Evolutionary conservation across 2,113 vertebrate genomes (phyloP).

Genomic region (Esox niger): DNA sequence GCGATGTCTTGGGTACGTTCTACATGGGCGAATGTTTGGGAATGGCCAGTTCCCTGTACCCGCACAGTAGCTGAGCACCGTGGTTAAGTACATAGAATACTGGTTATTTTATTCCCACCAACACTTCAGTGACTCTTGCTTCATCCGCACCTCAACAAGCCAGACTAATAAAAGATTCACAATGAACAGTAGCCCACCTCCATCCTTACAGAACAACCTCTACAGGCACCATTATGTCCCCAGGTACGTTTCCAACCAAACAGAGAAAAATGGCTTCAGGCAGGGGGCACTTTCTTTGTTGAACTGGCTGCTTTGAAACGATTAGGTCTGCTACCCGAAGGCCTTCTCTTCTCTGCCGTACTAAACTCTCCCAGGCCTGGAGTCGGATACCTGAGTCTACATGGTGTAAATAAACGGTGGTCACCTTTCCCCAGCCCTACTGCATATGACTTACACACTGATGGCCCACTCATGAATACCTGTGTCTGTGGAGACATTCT

Average conservation of each 20-base stretch:
- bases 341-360: neutral
- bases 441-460: slow-evolving; percentile 30
- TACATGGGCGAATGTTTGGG: too few species aligned
- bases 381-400: neutral
- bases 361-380: neutral
- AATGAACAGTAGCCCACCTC: slow-evolving; percentile 51
- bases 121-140: slow-evolving; percentile 42
- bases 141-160: slow-evolving; percentile 55
- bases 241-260: slow-evolving; percentile 61
- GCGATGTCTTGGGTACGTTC: too few species aligned
- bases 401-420: slow-evolving; percentile 7
- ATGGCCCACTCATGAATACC: slow-evolving; percentile 50
- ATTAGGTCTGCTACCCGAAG: slow-evolving; percentile 53
- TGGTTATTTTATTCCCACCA: slow-evolving; percentile 39
- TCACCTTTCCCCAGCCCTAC: slow-evolving; percentile 6
- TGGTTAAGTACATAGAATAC: slow-evolving; percentile 13
- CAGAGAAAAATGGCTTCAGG: slow-evolving; percentile 57
- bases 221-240: slow-evolving; percentile 57
- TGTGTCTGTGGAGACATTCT: slow-evolving; percentile 48
- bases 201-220: slow-evolving; percentile 55
- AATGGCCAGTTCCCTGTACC: too few species aligned
- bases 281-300: slow-evolving; percentile 48
- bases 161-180: slow-evolving; percentile 60
- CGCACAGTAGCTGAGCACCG: too few species aligned
- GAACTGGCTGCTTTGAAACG: slow-evolving; percentile 61